These are phyloP conservation scores for Ariolimax columbianus DNA, from an alignment of 2,888 invertebrate genomes.

Conservation along the genomic window DNA sequence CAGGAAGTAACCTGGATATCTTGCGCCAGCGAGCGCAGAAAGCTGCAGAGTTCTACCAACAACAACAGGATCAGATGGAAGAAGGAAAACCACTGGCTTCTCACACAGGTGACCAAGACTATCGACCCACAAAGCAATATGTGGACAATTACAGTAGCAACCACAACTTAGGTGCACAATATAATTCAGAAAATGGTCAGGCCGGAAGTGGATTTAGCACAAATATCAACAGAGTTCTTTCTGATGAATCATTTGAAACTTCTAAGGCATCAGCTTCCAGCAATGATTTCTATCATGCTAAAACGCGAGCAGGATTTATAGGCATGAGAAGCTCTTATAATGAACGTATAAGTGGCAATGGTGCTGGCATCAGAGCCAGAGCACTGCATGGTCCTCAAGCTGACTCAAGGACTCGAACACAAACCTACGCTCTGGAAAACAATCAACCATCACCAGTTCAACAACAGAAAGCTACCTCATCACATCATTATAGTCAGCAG, in stretches of 20 bases:
- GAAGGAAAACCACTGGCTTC: constrained; percentile 30
- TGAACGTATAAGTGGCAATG: constrained; percentile 54
- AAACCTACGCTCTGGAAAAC: constrained; percentile 59
- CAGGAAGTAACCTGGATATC: constrained; percentile 61
- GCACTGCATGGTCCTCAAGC: constrained; percentile 56
- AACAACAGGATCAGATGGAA: constrained; percentile 57
- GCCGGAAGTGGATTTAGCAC: constrained; percentile 24
- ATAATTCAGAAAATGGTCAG: constrained; percentile 8
- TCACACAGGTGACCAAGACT: constrained; percentile 42
- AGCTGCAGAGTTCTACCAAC: constrained; percentile 71
- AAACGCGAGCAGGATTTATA: constrained; percentile 60
- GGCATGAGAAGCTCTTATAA: constrained; percentile 60
- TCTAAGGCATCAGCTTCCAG: constrained; percentile 56
- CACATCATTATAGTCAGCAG: constrained; percentile 36
- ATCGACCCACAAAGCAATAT: constrained; percentile 51
- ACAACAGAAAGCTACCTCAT: constrained; percentile 10
- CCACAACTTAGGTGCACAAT: constrained; percentile 53
- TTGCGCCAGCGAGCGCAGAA: constrained; percentile 68
- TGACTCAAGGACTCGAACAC: constrained; percentile 54
- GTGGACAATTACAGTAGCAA: constrained; percentile 53
- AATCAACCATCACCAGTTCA: constrained; percentile 35
- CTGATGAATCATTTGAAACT: constrained; percentile 52
- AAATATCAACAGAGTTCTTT: constrained; percentile 45
- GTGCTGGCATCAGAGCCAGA: constrained; percentile 49
- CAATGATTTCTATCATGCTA: constrained; percentile 58